Evolutionary conservation across 1,140 invertebrate species (phyloP).

Genomic region (Platorchestia sp.): DNA sequence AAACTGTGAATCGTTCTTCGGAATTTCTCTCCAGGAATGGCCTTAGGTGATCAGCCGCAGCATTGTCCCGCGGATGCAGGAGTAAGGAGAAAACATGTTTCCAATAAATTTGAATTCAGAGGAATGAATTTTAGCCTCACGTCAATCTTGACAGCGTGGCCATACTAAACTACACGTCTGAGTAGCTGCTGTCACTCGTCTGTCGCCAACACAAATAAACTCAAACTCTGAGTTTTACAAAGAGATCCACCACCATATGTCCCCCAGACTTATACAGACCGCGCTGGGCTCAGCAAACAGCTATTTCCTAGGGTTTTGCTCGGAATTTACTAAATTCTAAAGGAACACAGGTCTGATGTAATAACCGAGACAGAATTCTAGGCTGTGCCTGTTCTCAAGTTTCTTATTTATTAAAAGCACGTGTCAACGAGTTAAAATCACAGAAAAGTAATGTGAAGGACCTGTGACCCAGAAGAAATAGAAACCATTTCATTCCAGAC

Average conservation of each 20-base stretch:
- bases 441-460: not conserved
- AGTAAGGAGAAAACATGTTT: not conserved
- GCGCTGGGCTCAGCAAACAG: not conserved
- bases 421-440: not conserved
- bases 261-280: not conserved
- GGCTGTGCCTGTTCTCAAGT: not conserved
- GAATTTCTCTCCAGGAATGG: not conserved
- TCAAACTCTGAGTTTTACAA: conserved; percentile 6
- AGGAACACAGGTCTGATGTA: not conserved
- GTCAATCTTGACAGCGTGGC: not conserved
- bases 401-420: not conserved
- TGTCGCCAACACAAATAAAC: conserved; percentile 45
- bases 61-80: not conserved
- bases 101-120: not conserved
- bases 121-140: not conserved
- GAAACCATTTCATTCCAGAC: not conserved
- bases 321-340: not conserved
- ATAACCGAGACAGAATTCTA: not conserved
- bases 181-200: conserved; percentile 41
- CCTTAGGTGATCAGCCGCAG: not conserved
- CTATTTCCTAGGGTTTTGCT: not conserved
- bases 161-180: conserved; percentile 38
- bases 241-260: not conserved
- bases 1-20: not conserved
- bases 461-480: not conserved